Conservation (phyloP, 64 coral and sea anemone genomes). For the Catalaphyllia jardinei region DNA sequence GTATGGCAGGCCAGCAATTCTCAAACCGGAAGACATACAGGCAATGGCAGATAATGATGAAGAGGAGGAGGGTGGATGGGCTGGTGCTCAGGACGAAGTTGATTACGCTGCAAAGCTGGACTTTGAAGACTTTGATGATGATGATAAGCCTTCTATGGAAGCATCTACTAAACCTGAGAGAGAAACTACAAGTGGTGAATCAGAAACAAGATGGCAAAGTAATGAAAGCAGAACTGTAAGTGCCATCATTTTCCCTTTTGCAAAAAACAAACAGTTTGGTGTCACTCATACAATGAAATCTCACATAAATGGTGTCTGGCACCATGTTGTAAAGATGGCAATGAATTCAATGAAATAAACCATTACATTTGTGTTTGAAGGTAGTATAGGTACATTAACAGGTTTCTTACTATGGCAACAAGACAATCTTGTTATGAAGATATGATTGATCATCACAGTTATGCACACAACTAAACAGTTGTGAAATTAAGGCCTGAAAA, state of each 20-base stretch:
- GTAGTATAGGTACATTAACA: too few relatives aligned
- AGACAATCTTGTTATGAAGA: too few relatives aligned
- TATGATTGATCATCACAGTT: too few relatives aligned
- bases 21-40: slow-evolving; percentile 91
- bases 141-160: slow-evolving; percentile 52
- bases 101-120: slow-evolving; percentile 95
- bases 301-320: too few relatives aligned
- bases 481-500: too few relatives aligned
- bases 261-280: neutral
- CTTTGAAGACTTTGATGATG: slow-evolving; percentile 98
- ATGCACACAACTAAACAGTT: too few relatives aligned
- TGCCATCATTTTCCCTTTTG: neutral
- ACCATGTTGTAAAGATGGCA: too few relatives aligned
- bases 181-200: neutral
- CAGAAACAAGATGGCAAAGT: slow-evolving; percentile 40
- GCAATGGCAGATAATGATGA: slow-evolving; percentile 89
- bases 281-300: too few relatives aligned
- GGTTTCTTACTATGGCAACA: too few relatives aligned
- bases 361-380: too few relatives aligned
- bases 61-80: slow-evolving; percentile 99
- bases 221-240: slow-evolving; percentile 34
- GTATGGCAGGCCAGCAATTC: slow-evolving; percentile 66
- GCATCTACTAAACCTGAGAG: slow-evolving; percentile 2
- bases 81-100: slow-evolving; percentile 95
- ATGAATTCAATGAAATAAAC: too few relatives aligned